Base-by-base conservation (phyloP, 2,113 vertebrate species). In the Cranoglanis bouderius region DNA sequence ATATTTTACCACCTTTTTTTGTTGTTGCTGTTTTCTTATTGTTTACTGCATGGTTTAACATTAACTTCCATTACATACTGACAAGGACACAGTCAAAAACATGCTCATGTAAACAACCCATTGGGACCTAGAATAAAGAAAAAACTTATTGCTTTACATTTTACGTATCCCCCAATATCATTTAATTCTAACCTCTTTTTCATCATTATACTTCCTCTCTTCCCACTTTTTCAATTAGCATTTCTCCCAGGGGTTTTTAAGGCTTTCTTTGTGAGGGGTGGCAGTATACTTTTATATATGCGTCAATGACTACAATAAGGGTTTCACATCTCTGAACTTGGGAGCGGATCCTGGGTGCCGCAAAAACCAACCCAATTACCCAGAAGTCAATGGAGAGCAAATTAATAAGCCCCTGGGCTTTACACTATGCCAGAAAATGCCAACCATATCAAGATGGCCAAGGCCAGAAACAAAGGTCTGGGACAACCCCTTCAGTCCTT, bases 301-400 rank as follows among this genome's bases (percentile, higher is more conserved):
- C 91, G 85, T 90, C 87, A 91, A 92, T 75, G 92, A 94, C 93
- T 90, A 94, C 93, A 95, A 93, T 92, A 85, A 92, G 91, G 92
- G 90, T 93, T 95, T 94, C 93, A 94, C 88, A 92, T 90, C 90
- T 93, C 87, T 93, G 93, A 95, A 94, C 92, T 93, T 70, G 70
- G 35, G 70, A 74, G 70, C 7, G 8, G 18, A 74, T 74, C 35
- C 70, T 74, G 35, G 35, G 70, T 74, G 35, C 35, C 2, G 2
- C 18, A 21, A 40, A 40, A 74, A 24, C 16, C 53, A 55, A 18
- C 93, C 95, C 95, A 96, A 96, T 96, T 96, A 96, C 94, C 92
- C 72, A 74, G 35, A 88, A 96, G 94, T 96, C 95, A 95, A 95
- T 95, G 92, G 95, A 92, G 92, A 95, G 92, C 94, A 94, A 96